These are phyloP conservation scores for Euproctis similis DNA, from an alignment of 2,888 invertebrate genomes.

Conservation along the genomic window DNA sequence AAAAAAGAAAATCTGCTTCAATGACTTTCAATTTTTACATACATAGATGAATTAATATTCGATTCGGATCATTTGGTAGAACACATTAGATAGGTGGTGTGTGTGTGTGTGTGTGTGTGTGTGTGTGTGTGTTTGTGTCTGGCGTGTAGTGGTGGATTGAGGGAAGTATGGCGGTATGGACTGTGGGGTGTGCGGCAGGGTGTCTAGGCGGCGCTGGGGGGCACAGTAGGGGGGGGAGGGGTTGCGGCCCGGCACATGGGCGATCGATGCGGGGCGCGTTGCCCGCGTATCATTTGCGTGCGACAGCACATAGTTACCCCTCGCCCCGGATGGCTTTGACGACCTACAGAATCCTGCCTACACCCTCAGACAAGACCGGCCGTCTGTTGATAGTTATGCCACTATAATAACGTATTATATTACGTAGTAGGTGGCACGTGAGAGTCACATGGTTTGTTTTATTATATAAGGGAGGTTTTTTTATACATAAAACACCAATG, in stretches of 20 bases:
- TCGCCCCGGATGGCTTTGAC: conserved; percentile 33
- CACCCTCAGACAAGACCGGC: conserved; percentile 8
- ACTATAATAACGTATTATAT: conserved; percentile 15
- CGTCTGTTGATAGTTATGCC: conserved; percentile 11
- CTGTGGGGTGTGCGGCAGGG: conserved; percentile 7
- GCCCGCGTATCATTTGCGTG: conserved; percentile 68
- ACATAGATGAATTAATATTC: conserved; percentile 48
- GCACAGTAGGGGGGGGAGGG: conserved; percentile 23
- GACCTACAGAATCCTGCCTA: conserved; percentile 32
- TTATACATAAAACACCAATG: no score
- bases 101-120: conserved; percentile 52
- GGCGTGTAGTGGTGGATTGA: no score
- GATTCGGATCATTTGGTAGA: conserved; percentile 67
- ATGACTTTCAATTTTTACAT: conserved; percentile 13
- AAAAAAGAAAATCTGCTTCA: neutral
- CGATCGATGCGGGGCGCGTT: conserved; percentile 68
- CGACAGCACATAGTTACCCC: conserved; percentile 38
- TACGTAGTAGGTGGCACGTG: conserved; percentile 21
- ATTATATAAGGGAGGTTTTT: conserved; percentile 7
- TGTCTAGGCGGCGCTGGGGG: conserved; percentile 22
- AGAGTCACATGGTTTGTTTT: conserved; percentile 22
- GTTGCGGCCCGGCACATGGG: conserved; percentile 43
- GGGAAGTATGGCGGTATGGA: no score
- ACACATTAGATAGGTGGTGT: conserved; percentile 56
- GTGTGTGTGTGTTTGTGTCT: conserved; percentile 50